Conservation (phyloP, 30 jellyfish, hydroid and myxozoan genomes). For the Clytia hemisphaerica region DNA sequence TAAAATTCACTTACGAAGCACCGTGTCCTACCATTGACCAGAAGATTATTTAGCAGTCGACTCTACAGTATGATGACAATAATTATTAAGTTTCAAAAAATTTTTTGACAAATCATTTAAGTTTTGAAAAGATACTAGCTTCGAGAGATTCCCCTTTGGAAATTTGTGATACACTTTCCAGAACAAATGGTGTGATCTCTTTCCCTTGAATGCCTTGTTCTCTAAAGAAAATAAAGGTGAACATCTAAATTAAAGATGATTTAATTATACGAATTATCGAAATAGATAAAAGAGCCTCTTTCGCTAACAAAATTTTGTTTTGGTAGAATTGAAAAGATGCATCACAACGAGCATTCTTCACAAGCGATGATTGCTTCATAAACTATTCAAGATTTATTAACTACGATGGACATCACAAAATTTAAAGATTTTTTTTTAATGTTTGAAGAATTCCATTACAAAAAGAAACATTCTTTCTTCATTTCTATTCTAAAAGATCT, state of each 20-base stretch:
- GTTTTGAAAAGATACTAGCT: conserved; percentile 58
- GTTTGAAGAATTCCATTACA: too few species aligned
- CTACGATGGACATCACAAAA: too few species aligned
- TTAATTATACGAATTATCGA: background rate
- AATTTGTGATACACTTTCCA: conserved; percentile 43
- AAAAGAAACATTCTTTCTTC: background rate
- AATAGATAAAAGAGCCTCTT: too few species aligned
- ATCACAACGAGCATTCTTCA: too few species aligned
- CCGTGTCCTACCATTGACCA: too few species aligned
- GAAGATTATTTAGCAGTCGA: too few species aligned
- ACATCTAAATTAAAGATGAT: background rate
- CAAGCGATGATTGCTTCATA: too few species aligned
- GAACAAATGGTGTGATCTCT: conserved; percentile 71
- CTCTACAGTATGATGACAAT: background rate
- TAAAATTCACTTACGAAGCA: too few species aligned
- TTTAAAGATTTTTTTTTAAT: too few species aligned
- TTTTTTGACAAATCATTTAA: background rate
- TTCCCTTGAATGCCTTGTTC: conserved; percentile 42
- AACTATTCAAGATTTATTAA: too few species aligned
- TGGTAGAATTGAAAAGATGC: too few species aligned
- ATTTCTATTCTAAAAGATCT: background rate
- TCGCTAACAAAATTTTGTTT: background rate
- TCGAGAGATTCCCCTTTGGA: conserved; percentile 62
- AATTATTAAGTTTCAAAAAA: background rate
- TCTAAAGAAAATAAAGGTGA: conserved; percentile 20